Base-by-base conservation (phyloP, 2,113 vertebrate species). In the Gadus chalcogrammus region DNA sequence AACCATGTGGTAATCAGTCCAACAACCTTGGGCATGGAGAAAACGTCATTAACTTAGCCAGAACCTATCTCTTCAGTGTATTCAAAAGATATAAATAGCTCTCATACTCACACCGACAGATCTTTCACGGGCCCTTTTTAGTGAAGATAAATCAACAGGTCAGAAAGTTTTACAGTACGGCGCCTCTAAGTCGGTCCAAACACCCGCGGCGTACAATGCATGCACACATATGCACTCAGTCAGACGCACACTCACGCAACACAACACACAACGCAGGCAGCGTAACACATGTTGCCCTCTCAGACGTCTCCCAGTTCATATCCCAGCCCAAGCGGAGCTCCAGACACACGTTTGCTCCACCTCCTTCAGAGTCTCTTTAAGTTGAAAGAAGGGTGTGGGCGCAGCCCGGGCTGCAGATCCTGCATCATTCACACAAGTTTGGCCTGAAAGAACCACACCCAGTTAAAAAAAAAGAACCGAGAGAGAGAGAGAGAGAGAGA, bases 401-500 rank as follows among this genome's bases (percentile, higher is more conserved):
- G 87, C 77, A 90, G 78, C 86, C 81, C 63, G 69, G 84, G 87
- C 85, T 82, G 64, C 68, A 85, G 80, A 76, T 79, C 78, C 84
- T 83, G 90, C 87, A 91, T 93, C 90, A 92, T 91, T 93, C 89
- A 88, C 85, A 88, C 84, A 87, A 91, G 87, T 91, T 89, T 88
- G 85, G 83, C 84, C 80, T 84, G 80, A 71, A 62, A 77, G 86
- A 88, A 90, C 90, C 91, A 92, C 91, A 93, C 92, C 89, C 92
- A 91, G 88, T 22, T 0, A 75, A 58, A n/a, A 5, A 86, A 82
- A 81, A 83, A 75, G 52, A 61, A 20, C 20, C 20, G 64, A 27
- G 38, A 79, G 79, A 77, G 81, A 79, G 82, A 74, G 74, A 75
- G 61, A 35, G 9, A 48, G 7, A 48, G 9, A 48, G 9, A 9